phyloP scores from a whole-genome alignment of 2,113 vertebrate species.

The Laticauda colubrina region DNA sequence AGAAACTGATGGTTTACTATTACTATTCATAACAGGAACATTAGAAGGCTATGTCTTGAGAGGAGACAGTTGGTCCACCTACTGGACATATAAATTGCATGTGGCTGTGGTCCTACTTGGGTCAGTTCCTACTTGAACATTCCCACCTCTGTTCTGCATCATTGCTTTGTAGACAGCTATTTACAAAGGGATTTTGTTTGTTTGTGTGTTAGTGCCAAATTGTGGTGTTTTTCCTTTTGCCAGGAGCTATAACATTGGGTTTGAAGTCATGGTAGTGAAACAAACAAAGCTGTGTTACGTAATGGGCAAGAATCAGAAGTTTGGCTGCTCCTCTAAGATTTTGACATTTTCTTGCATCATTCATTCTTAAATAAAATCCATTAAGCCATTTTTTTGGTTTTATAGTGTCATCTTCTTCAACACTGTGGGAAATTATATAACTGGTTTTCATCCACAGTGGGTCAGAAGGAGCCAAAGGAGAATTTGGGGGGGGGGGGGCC shows the following conservation, averaged over 20 bases:
- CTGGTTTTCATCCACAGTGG: background rate
- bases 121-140: background rate
- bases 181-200: background rate
- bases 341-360: background rate
- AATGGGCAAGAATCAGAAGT: background rate
- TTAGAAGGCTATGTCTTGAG: background rate
- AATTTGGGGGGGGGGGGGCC: background rate
- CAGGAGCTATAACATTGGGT: background rate
- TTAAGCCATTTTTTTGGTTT: background rate
- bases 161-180: background rate
- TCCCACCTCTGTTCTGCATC: background rate
- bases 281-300: background rate
- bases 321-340: background rate
- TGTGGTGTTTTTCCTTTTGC: background rate
- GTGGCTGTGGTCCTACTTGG: background rate
- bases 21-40: background rate
- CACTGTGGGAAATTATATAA: background rate
- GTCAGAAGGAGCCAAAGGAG: background rate
- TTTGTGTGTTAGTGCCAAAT: background rate
- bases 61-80: background rate
- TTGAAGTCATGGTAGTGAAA: background rate
- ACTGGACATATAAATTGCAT: background rate
- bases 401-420: background rate
- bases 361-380: background rate
- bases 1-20: background rate